Evolutionary conservation across 2,113 vertebrate genomes (phyloP).

Genomic region (Lagopus muta): DNA sequence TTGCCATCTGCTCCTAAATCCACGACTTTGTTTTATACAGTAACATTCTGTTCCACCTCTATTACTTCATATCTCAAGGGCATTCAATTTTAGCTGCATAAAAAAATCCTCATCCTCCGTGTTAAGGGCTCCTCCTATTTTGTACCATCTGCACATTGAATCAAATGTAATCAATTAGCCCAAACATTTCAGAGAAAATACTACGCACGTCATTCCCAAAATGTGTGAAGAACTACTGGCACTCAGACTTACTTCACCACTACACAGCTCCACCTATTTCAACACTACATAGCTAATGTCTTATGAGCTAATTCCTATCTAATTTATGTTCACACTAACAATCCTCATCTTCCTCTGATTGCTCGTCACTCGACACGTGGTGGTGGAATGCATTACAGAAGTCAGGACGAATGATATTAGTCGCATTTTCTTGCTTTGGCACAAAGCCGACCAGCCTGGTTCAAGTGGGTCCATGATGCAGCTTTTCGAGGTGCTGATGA

Average conservation of each 20-base stretch:
- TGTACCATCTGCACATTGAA: not conserved
- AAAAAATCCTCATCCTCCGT: not conserved
- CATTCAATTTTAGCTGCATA: not conserved
- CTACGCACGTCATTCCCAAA: not conserved
- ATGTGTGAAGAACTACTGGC: not conserved
- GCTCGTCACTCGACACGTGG: not conserved
- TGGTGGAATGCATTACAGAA: not conserved
- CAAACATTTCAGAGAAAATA: not conserved
- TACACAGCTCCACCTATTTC: slow-evolving; percentile 1
- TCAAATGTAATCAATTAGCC: not conserved
- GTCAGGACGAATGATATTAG: not conserved
- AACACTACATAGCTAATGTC: not conserved
- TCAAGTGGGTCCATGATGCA: not conserved
- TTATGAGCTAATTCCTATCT: not conserved
- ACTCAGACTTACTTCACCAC: not conserved
- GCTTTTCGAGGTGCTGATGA: not conserved
- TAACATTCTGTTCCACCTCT: not conserved
- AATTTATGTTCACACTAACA: not conserved
- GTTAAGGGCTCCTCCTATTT: not conserved
- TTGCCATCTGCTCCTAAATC: slow-evolving; percentile 29
- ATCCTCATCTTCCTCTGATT: not conserved
- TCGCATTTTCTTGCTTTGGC: not conserved
- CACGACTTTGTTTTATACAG: not conserved
- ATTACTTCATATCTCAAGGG: not conserved
- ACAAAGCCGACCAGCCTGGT: not conserved